Evolutionary conservation across 2,113 vertebrate species (phyloP).

Genomic region (Brevimyrus niger): DNA sequence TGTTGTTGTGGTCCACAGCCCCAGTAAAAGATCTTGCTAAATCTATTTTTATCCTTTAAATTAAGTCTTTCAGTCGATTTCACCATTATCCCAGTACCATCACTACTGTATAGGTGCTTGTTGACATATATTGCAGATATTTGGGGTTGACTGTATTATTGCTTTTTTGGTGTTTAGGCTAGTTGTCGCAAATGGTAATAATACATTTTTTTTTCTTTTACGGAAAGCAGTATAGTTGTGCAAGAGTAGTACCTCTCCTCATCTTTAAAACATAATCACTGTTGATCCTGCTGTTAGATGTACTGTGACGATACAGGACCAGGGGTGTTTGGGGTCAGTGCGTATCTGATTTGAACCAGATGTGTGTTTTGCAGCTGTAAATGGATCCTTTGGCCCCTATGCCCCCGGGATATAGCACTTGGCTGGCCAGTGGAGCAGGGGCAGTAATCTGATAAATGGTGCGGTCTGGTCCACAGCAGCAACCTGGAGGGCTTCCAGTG

Average conservation of each 20-base stretch:
- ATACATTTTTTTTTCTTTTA: not conserved
- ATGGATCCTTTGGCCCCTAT: not conserved
- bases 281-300: not conserved
- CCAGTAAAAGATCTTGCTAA: not conserved
- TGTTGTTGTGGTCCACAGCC: not conserved
- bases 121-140: not conserved
- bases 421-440: not conserved
- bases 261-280: not conserved
- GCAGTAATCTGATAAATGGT: constrained; percentile 8
- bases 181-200: not conserved
- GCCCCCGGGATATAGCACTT: not conserved
- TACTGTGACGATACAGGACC: not conserved
- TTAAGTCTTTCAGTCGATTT: not conserved
- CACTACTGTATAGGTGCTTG: not conserved
- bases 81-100: not conserved
- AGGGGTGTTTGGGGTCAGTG: not conserved
- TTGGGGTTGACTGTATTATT: not conserved
- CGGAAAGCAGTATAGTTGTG: not conserved
- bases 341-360: not conserved
- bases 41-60: not conserved
- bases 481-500: not conserved
- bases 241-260: not conserved
- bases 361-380: not conserved
- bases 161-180: not conserved
- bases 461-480: not conserved